phyloP scores from a whole-genome alignment of 2,113 vertebrate species.

The Brienomyrus longianalis region DNA sequence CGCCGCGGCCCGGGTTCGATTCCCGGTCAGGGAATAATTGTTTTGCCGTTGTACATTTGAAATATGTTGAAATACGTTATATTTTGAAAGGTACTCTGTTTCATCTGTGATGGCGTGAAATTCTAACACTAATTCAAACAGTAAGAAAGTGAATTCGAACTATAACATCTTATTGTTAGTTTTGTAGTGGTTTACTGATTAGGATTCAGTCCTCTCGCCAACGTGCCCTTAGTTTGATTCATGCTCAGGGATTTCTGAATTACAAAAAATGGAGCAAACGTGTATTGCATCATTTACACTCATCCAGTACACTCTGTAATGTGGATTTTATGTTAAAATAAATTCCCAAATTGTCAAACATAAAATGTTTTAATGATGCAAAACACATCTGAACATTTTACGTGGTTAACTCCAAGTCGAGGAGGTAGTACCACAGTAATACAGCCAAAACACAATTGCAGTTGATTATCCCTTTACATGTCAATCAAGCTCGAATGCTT shows the following conservation, averaged over 20 bases:
- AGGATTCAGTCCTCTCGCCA: slow-evolving; percentile 32
- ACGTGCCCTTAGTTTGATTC: slow-evolving; percentile 32
- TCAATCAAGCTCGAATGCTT: background rate
- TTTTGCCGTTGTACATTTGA: background rate
- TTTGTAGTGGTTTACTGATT: slow-evolving; percentile 24
- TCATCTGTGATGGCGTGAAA: background rate
- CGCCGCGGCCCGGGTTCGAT: slow-evolving; percentile 39
- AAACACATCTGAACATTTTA: background rate
- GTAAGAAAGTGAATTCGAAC: no score
- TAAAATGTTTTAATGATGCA: slow-evolving; percentile 21
- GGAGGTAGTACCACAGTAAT: slow-evolving; percentile 20
- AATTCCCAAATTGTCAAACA: slow-evolving; percentile 7
- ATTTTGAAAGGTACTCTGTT: background rate
- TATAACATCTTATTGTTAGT: background rate
- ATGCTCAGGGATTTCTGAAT: slow-evolving; percentile 16
- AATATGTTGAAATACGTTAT: background rate
- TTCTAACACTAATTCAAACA: background rate
- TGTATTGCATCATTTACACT: background rate
- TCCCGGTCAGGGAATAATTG: slow-evolving; percentile 24
- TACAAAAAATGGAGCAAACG: background rate
- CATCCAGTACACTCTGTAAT: background rate
- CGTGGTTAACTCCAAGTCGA: slow-evolving; percentile 20
- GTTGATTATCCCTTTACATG: slow-evolving; percentile 15
- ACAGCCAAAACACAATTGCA: background rate
- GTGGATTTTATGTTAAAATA: background rate